Base-by-base conservation (phyloP, 92 coral and sea anemone species). In the Ricordea florida region DNA sequence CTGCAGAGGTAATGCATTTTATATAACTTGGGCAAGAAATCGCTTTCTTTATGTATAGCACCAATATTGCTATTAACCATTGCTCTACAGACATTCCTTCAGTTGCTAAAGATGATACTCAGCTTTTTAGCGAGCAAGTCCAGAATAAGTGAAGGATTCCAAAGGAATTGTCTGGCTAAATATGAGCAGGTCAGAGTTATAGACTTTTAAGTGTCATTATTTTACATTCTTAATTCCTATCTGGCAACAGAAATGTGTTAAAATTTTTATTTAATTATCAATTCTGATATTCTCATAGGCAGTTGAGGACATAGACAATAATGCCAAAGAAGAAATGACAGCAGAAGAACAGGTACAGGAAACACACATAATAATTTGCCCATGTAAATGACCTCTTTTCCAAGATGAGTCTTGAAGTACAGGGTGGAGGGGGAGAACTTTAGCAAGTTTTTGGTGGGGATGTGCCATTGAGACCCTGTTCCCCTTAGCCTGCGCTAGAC, bases 81-180 rank as follows among this genome's bases (percentile, higher is more conserved):
- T 53, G 3, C 43, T 20, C 73, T 59, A 21, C 77, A 94, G 98
- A 85, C 91, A 9, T 88, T 94, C 65, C 66, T 94, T n/a, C 93
- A 88, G 65, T 66, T 94, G 58, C 70, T 93, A 59, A 94, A 81
- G 80, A 81, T 94, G 83, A 84, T 89, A 49, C 77, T 94, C 33
- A 87, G 89, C 47, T 90, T 94, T 58, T 56, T 94, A 45, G 74
- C 85, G 69, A 92, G 87, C 76, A 94, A 92, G 47, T 87, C 96
- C 44, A 76, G 96, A 21, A 88, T 94, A 68, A 85, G 91, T 24
- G 98, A 92, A 71, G 89, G 79, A n/a, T 94, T 92, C 56, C 81
- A 71, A 35, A 74, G 98, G 51, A 85, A 80, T 60, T 87, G 81
- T 29, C 53, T 94, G 27, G 88, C 98, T 29, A 94, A 79, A 52